Conservation (phyloP, 1,140 invertebrate species). For the Pseudomyrmex gracilis region DNA sequence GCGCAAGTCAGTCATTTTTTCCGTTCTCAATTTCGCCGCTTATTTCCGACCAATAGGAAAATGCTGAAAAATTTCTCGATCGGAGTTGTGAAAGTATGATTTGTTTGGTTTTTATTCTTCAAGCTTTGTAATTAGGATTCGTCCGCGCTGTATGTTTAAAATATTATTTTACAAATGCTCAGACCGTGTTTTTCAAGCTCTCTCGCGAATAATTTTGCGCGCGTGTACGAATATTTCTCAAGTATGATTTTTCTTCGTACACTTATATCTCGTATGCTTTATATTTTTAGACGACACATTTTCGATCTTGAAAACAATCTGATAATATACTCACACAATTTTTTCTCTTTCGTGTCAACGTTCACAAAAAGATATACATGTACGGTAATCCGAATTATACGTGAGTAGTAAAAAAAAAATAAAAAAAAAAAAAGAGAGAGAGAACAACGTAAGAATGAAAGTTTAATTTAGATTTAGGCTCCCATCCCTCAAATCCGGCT, state of each 20-base stretch:
- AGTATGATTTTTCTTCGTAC: too few species aligned
- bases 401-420: too few species aligned
- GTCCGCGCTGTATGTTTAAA: neutral
- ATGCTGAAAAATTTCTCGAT: neutral
- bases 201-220: neutral
- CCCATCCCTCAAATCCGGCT: neutral
- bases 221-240: too few species aligned
- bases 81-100: neutral
- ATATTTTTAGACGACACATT: too few species aligned
- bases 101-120: neutral
- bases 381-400: slow-evolving; percentile 23
- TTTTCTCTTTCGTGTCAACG: neutral
- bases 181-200: too few species aligned
- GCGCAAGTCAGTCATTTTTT: slow-evolving; percentile 2
- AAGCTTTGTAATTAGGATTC: neutral
- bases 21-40: neutral
- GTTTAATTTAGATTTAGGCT: slow-evolving; percentile 27
- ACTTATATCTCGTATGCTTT: too few species aligned
- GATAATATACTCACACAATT: too few species aligned
- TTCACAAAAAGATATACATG: neutral
- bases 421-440: neutral
- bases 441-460: neutral
- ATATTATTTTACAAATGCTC: neutral
- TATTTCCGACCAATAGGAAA: neutral
- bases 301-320: too few species aligned